Conservation (phyloP, 2,113 vertebrate genomes). For the Halcyon malimbica region DNA sequence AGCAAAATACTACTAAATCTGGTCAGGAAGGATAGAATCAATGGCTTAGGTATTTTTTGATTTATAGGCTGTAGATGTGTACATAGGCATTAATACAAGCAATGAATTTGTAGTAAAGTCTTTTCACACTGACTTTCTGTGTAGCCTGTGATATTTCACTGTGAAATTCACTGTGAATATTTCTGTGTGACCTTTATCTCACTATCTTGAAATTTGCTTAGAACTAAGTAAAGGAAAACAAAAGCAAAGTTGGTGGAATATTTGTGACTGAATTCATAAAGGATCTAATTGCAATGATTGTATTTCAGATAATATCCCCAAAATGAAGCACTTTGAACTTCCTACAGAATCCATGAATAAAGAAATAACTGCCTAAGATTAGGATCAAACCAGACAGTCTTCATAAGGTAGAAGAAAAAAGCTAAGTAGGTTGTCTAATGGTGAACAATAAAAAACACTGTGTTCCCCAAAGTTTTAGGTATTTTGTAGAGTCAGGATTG, state of each 20-base stretch:
- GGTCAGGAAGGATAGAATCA: neutral
- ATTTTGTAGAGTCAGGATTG: neutral
- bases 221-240: neutral
- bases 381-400: neutral
- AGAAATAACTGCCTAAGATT: neutral
- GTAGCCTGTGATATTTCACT: neutral
- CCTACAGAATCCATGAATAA: rapidly evolving
- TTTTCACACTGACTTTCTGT: neutral
- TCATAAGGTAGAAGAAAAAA: neutral
- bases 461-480: neutral
- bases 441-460: neutral
- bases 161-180: neutral
- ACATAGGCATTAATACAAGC: neutral
- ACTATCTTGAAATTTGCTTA: neutral
- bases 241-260: neutral
- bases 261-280: neutral
- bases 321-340: neutral
- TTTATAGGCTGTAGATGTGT: neutral
- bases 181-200: neutral
- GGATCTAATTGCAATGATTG: neutral
- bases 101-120: neutral
- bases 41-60: neutral
- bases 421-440: neutral
- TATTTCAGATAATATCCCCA: neutral
- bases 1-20: neutral